phyloP scores from a whole-genome alignment of 2,797 vertebrate genomes.

The Lagocephalus sceleratus region DNA sequence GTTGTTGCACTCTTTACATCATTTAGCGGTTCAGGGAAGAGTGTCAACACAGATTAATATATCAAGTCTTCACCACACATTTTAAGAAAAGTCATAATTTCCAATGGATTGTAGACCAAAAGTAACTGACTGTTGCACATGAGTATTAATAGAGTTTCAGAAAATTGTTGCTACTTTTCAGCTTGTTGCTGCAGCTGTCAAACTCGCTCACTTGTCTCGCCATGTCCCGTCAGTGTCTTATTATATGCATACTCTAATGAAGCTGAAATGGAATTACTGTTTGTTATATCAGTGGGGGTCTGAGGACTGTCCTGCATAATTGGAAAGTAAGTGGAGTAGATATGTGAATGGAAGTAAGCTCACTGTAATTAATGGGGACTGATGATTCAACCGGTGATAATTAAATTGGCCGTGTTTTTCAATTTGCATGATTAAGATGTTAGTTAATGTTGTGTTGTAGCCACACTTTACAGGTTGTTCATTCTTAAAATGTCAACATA shows the following conservation, averaged over 20 bases:
- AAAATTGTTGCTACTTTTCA: conserved; percentile 20
- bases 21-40: too few relatives aligned
- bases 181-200: conserved; percentile 12
- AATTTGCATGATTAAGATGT: conserved; percentile 81
- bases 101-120: too few relatives aligned
- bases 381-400: conserved; percentile 72
- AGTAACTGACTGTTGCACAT: background rate
- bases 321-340: conserved; percentile 67
- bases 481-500: conserved; percentile 81
- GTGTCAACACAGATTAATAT: too few relatives aligned
- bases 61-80: background rate
- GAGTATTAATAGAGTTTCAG: background rate
- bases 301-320: conserved; percentile 70
- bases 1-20: too few relatives aligned
- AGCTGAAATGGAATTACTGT: conserved; percentile 59
- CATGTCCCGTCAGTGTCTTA: conserved; percentile 34
- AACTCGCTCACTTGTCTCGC: conserved; percentile 34
- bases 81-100: background rate
- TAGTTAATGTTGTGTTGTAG: conserved; percentile 70
- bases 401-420: conserved; percentile 76
- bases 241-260: conserved; percentile 59
- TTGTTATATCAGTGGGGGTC: conserved; percentile 59
- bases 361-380: conserved; percentile 74
- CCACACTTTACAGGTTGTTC: conserved; percentile 73
- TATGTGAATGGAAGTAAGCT: conserved; percentile 73